These are phyloP conservation scores for Diprion similis DNA, from an alignment of 1,140 invertebrate genomes.

Conservation along the genomic window DNA sequence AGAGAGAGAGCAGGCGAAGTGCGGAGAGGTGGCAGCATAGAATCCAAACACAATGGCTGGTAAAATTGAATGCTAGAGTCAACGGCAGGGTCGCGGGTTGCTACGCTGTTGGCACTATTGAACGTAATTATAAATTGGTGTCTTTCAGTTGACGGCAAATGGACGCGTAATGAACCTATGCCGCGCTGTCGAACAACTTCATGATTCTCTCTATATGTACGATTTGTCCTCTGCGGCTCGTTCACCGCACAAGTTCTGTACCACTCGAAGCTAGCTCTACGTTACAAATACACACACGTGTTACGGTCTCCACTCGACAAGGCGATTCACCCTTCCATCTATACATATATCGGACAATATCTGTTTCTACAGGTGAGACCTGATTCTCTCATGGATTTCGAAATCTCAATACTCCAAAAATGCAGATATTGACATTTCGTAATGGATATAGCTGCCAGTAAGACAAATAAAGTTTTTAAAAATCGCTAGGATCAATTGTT, in stretches of 20 bases:
- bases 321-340: too few relatives aligned
- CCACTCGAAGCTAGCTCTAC: not conserved
- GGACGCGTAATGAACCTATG: constrained; percentile 46
- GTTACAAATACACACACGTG: too few relatives aligned
- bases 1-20: constrained; percentile 12
- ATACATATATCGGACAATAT: too few relatives aligned
- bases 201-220: constrained; percentile 13
- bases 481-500: too few relatives aligned
- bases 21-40: constrained; percentile 30
- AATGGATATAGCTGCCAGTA: too few relatives aligned
- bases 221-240: not conserved
- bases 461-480: too few relatives aligned
- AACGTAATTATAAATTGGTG: constrained; percentile 56
- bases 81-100: constrained; percentile 28
- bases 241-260: not conserved
- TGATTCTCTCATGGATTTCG: too few relatives aligned
- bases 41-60: constrained; percentile 49
- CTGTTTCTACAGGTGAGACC: too few relatives aligned
- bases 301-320: too few relatives aligned
- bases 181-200: constrained; percentile 30
- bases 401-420: too few relatives aligned
- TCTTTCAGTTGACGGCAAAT: constrained; percentile 46
- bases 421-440: too few relatives aligned
- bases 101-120: constrained; percentile 33
- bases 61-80: constrained; percentile 50